These are phyloP conservation scores for Drosophila guanche DNA, from an alignment of 1,140 invertebrate genomes.

Conservation along the genomic window DNA sequence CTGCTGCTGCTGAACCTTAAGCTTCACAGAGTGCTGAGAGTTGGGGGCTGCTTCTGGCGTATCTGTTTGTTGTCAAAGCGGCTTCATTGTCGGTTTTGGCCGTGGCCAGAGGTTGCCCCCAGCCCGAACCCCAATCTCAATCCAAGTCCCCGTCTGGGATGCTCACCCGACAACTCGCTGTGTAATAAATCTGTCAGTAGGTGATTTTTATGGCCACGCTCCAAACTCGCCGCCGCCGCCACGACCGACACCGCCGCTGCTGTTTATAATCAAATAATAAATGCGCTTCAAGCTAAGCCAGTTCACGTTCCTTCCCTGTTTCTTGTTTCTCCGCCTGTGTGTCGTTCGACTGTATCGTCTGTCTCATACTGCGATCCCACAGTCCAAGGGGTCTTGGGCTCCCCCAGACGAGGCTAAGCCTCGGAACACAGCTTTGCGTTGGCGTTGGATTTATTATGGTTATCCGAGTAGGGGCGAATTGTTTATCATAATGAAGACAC, in stretches of 20 bases:
- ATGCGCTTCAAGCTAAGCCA: slow-evolving; percentile 68
- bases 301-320: slow-evolving; percentile 3
- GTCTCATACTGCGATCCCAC: too few species aligned
- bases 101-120: slow-evolving; percentile 46
- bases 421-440: slow-evolving; percentile 49
- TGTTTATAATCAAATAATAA: slow-evolving; percentile 81
- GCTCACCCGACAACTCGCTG: slow-evolving; percentile 47
- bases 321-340: too few species aligned
- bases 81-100: slow-evolving; percentile 37
- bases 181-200: slow-evolving; percentile 82
- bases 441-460: slow-evolving; percentile 67
- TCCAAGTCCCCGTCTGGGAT: slow-evolving; percentile 30
- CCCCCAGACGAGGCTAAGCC: slow-evolving; percentile 10
- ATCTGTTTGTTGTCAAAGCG: slow-evolving; percentile 79
- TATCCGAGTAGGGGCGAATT: slow-evolving; percentile 59
- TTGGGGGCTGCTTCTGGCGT: slow-evolving; percentile 55
- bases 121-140: not conserved
- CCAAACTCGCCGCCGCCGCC: slow-evolving; percentile 60
- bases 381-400: not conserved
- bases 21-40: slow-evolving; percentile 12
- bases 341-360: too few species aligned
- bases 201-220: slow-evolving; percentile 80
- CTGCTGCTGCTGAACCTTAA: slow-evolving; percentile 25
- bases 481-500: slow-evolving; percentile 72
- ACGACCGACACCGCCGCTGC: slow-evolving; percentile 36